Evolutionary conservation across 2,113 vertebrate genomes (phyloP).

Genomic region (Sinocyclocheilus anshuiensis): DNA sequence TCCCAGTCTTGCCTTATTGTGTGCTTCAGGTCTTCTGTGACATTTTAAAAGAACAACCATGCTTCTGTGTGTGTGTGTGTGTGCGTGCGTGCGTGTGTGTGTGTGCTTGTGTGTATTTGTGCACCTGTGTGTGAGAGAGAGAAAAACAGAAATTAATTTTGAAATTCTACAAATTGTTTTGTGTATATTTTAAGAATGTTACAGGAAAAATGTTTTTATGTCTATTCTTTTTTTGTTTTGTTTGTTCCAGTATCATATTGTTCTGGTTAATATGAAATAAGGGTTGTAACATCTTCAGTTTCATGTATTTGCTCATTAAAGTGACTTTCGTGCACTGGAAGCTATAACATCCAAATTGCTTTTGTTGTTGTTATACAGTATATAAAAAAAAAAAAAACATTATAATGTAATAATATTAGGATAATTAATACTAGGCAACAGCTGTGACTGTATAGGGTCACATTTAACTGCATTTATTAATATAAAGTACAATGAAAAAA

Average conservation of each 20-base stretch:
- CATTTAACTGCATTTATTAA: no score
- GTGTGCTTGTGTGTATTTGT: background rate
- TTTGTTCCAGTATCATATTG: background rate
- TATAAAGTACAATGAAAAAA: no score
- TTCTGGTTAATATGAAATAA: constrained; percentile 12
- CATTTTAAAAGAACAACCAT: constrained; percentile 11
- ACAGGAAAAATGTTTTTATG: constrained; percentile 16
- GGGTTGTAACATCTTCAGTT: constrained; percentile 23
- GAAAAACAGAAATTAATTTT: background rate
- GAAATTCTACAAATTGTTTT: background rate
- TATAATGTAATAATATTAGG: background rate
- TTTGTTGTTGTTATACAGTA: background rate
- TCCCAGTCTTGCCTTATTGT: constrained; percentile 1
- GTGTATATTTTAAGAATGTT: constrained; percentile 35
- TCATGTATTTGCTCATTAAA: constrained; percentile 14
- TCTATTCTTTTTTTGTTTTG: background rate
- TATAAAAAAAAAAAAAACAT: background rate
- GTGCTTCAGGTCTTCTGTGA: background rate
- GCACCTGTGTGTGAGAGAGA: background rate
- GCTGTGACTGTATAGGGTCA: background rate
- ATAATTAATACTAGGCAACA: background rate
- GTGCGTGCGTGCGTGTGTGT: background rate
- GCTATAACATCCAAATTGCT: background rate
- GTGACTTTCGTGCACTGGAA: background rate
- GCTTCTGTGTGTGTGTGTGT: constrained; percentile 1